phyloP scores from a whole-genome alignment of 2,888 invertebrate genomes.

The Apomyelois bistriatella region DNA sequence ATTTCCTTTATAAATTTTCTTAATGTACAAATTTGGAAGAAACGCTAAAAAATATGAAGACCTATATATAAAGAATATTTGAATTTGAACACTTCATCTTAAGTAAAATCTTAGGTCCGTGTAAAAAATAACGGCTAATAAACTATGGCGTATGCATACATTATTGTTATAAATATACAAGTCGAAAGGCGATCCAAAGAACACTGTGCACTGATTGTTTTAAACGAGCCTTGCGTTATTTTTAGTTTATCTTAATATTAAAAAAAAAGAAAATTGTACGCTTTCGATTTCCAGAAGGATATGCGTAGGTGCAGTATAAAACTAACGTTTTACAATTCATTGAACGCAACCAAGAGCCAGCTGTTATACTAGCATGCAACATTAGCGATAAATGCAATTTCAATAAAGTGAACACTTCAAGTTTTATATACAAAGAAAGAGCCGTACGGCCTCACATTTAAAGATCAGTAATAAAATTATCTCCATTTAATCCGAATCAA shows the following conservation, averaged over 20 bases:
- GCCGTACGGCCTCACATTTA: conserved; percentile 44
- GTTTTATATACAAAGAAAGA: conserved; percentile 66
- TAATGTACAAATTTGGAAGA: not conserved
- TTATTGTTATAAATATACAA: too few species aligned
- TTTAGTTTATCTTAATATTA: too few species aligned
- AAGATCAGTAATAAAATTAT: conserved; percentile 48
- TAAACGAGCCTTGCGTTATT: too few species aligned
- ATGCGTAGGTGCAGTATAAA: conserved; percentile 19
- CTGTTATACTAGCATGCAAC: conserved; percentile 63
- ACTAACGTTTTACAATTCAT: conserved; percentile 32
- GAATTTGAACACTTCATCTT: too few species aligned
- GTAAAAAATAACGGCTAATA: not conserved
- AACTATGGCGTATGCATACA: too few species aligned
- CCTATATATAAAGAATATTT: too few species aligned
- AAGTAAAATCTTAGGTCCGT: not conserved
- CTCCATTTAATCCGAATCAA: conserved; percentile 55
- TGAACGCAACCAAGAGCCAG: conserved; percentile 37
- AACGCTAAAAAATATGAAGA: not conserved
- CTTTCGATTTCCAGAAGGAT: not conserved
- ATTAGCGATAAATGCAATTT: conserved; percentile 75
- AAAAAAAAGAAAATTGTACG: conserved; percentile 15
- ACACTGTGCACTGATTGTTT: too few species aligned
- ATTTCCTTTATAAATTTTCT: not conserved
- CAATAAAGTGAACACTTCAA: conserved; percentile 73
- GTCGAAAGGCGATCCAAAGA: too few species aligned